Percentiles rank a stretch among this genome's conserved stretches.
Conservation (phyloP, 2,113 vertebrate species). For the Prietella phreatophila region DNA sequence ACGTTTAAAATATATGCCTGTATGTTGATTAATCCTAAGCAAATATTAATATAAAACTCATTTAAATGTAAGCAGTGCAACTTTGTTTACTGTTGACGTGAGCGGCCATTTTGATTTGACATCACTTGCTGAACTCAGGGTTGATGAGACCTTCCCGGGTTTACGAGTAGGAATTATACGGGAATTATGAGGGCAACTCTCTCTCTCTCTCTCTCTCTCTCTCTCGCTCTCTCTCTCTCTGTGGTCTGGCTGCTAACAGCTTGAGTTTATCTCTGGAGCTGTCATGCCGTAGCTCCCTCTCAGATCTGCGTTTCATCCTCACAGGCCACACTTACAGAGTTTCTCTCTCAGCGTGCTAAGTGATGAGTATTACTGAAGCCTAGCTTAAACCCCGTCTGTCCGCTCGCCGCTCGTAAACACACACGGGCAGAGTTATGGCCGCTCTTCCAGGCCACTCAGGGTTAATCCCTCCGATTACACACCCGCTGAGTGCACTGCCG, state of each 20-base stretch:
- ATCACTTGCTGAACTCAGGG: not conserved
- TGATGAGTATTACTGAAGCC: constrained; percentile 22
- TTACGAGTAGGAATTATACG: not conserved
- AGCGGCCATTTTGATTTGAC: not conserved
- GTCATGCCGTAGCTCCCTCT: not conserved
- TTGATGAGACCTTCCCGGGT: not conserved
- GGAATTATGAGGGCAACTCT: not conserved
- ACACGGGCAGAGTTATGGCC: constrained; percentile 44
- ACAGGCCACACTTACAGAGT: constrained; percentile 10
- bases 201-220: not conserved
- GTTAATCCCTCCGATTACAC: constrained; percentile 43
- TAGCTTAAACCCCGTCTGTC: not conserved
- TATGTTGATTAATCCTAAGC: not conserved
- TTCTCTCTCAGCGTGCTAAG: not conserved
- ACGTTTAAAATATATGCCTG: not conserved
- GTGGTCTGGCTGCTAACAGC: not conserved
- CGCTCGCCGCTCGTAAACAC: constrained; percentile 32
- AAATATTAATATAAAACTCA: not conserved
- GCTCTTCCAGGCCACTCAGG: constrained; percentile 40
- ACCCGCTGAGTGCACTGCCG: constrained; percentile 19
- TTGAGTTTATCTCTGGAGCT: not conserved
- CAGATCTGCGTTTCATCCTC: constrained; percentile 9
- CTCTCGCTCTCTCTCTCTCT: not conserved
- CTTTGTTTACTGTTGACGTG: not conserved
- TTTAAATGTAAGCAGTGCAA: no score